Conservation (phyloP, 2,113 vertebrate species). For the Pseudorhombus dupliciocellatus region DNA sequence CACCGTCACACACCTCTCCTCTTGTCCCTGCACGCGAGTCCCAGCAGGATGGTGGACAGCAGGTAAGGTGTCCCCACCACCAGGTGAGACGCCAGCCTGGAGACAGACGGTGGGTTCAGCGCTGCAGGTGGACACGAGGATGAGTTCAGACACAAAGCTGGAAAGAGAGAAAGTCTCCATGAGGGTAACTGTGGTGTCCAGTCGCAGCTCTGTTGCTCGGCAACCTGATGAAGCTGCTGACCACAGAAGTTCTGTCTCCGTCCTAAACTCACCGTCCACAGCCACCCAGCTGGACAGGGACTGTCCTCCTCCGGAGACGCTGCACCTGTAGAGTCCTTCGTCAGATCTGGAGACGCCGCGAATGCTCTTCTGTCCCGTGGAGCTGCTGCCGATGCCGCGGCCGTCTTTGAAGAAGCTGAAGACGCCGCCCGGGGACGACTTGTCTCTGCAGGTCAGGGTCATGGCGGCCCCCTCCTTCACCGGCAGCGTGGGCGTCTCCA, state of each 20-base stretch:
- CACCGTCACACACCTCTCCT: conserved; percentile 30
- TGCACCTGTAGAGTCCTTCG: conserved; percentile 63
- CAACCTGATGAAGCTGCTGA: too few species aligned
- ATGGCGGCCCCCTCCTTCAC: conserved; percentile 26
- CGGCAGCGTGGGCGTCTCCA: conserved; percentile 42
- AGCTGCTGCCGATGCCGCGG: conserved; percentile 6
- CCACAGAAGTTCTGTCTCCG: too few species aligned
- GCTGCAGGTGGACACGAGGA: background rate
- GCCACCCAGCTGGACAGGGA: conserved; percentile 53
- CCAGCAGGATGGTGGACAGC: conserved; percentile 56
- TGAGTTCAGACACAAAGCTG: background rate
- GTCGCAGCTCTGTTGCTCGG: too few species aligned
- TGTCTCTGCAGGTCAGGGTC: conserved; percentile 37
- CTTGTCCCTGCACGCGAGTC: conserved; percentile 47
- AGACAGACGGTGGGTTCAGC: background rate
- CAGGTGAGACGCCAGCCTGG: conserved; percentile 38
- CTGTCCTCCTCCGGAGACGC: conserved; percentile 20
- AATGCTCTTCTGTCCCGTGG: conserved; percentile 42
- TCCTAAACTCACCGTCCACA: conserved; percentile 38
- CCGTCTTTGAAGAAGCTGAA: conserved; percentile 58
- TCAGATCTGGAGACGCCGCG: conserved; percentile 25
- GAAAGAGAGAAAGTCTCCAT: background rate
- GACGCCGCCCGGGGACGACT: rapidly evolving
- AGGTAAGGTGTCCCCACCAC: conserved; percentile 56
- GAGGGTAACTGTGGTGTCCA: too few species aligned